Base-by-base conservation (phyloP, 2,113 vertebrate genomes). In the Aptenodytes patagonicus region DNA sequence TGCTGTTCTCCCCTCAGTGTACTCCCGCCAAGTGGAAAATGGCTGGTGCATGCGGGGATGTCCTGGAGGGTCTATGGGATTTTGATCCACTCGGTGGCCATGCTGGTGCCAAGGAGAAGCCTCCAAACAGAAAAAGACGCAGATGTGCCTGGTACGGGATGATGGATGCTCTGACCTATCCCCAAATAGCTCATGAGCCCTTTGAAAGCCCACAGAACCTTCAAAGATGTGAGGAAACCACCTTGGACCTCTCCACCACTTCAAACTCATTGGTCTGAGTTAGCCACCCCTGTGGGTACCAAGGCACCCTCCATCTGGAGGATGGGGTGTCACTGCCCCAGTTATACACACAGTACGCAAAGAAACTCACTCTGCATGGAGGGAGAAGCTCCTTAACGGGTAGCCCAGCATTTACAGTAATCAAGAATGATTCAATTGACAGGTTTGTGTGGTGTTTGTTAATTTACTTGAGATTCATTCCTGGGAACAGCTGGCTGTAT, bases 381-480 rank as follows among this genome's bases (percentile, higher is more conserved):
- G 89, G n/a, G 71, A 89, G 64, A 66, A 81, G 44, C 90, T 91
- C 94, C 95, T 38, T 28, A 92, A 90, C 3, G 82, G 93, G 89
- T 73, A 58, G 51, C 87, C 95, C 60, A 12, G 44, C 97, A 73
- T 97, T 98, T 97, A 97, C 93, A 97, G 97, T 97, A 97, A 95
- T 97, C 96, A 93, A 79, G 96, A 96, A 96, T 89, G 94, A 97
- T 97, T 97, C 97, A 94, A 96, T 84, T 98, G 98, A 98, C 98
- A 98, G 98, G 98, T 98, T 92, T 98, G 97, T 96, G 96, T 96
- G 96, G 96, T 98, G 98, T 98, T 98, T 98, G 97, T 96, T 98
- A 97, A 98, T 98, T 98, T 97, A 96, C 97, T 97, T 70, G 96
- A 97, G 97, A 98, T 97, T 97, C 97, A 96, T 98, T 98, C 96